These are phyloP conservation scores for Melanotaenia parkinsoni DNA, from an alignment of 2,797 vertebrate genomes.

Conservation along the genomic window DNA sequence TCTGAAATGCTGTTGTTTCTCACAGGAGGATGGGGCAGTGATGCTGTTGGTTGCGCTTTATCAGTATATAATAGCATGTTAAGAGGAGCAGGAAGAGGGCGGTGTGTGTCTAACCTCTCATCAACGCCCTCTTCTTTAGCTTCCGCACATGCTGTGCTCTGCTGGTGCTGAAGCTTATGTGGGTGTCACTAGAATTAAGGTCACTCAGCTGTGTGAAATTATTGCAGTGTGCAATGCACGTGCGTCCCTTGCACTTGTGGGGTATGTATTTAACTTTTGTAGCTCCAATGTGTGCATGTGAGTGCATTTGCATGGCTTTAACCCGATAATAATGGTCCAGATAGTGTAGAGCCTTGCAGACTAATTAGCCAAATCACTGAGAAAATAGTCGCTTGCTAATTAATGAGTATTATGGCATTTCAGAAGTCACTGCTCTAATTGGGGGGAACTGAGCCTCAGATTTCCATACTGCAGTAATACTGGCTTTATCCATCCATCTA, in stretches of 20 bases:
- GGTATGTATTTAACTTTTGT: constrained; percentile 47
- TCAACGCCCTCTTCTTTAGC: constrained; percentile 56
- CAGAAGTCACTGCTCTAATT: constrained; percentile 96
- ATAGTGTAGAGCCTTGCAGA: constrained; percentile 89
- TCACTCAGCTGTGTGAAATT: constrained; percentile 81
- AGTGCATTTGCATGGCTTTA: constrained; percentile 84
- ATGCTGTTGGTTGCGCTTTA: constrained; percentile 35
- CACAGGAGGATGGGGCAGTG: constrained; percentile 24
- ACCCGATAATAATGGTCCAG: constrained; percentile 93
- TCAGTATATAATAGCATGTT: constrained; percentile 40
- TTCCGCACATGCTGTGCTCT: constrained; percentile 70
- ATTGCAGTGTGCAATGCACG: constrained; percentile 36
- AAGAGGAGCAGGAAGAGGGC: constrained; percentile 35
- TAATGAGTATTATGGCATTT: constrained; percentile 98
- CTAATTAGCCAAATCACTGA: constrained; percentile 99
- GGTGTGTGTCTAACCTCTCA: constrained; percentile 37
- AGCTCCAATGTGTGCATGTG: constrained; percentile 20
- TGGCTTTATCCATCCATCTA: constrained; percentile 65
- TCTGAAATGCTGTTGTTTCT: constrained; percentile 53
- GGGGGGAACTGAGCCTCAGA: constrained; percentile 90
- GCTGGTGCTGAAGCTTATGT: constrained; percentile 83
- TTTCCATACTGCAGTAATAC: constrained; percentile 77
- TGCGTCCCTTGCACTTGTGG: constrained; percentile 29
- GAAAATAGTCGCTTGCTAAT: constrained; percentile 99
- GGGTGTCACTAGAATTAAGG: constrained; percentile 90